Base-by-base conservation (phyloP, 1,140 invertebrate genomes). In the Cardiocondyla obscurior region DNA sequence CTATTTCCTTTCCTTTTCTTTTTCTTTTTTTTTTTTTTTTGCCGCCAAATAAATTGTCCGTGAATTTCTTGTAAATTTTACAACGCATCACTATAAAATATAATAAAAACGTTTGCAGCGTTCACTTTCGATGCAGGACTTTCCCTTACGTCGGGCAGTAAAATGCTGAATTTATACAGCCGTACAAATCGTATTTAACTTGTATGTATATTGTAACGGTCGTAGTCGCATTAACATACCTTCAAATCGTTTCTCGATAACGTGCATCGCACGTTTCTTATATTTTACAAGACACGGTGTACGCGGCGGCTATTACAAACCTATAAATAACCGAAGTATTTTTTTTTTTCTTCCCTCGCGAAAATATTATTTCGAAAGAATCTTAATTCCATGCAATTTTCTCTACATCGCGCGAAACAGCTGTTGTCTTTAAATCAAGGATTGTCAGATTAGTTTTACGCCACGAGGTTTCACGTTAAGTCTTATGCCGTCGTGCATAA, bases 201-300 rank as follows among this genome's bases (percentile, higher is more conserved):
- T 30, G 39, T 65, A 25, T 57, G 28, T 39, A 74, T 28, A 81
- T 73, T 82, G 76, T 82, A 76, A 64, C 39, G 39, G 28, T 39
- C 19, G 14, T 46, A 7, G 16, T 10, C 39, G 14, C 42, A 64
- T 64, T 64, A 64, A 64, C 72, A 76, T 76, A 76, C 30, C 44
- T 76, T 76, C 57, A 49, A 76, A 76, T 30, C 53, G 25, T 42
- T 62, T 7, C 12, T 46, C 39, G 39, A n/a, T 74, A 64, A 76
- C 64, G 14, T 57, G 16, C 25, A 33, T 25, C 8, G 19, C 39
- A 76, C 46, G 28, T 46, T 64, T 22, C 46, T 76, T 76, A 64
- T 64, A 49, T 16, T 49, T 28, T 44, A 6, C 10, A 30, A 62
- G 19, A 44, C 33, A 62, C 62, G 55, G 62, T 74, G 46, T 14